Evolutionary conservation across 2,797 vertebrate species (phyloP).

Genomic region (Urosaurus nigricauda): DNA sequence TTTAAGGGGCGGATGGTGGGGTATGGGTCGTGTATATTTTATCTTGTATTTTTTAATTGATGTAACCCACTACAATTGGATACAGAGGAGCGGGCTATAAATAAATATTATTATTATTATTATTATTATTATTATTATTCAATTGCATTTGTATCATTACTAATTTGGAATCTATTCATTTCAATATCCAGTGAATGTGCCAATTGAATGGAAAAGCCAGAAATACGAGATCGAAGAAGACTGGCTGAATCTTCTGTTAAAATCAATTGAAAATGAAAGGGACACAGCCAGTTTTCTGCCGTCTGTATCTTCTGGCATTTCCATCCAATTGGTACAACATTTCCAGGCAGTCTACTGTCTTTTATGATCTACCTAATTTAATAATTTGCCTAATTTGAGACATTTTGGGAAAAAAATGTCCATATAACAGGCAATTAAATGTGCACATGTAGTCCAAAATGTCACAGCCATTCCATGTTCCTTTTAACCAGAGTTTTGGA

Average conservation of each 20-base stretch:
- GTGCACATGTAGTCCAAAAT: neutral
- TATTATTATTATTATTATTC: no score
- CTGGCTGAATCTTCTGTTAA: neutral
- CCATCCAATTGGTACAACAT: neutral
- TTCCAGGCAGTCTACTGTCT: neutral
- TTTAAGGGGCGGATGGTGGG: no score
- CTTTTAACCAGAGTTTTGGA: no score
- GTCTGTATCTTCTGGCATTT: neutral
- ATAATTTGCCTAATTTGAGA: neutral
- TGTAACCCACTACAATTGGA: no score
- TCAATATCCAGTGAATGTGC: neutral
- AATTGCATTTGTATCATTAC: neutral
- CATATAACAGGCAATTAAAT: neutral
- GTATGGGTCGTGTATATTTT: no score
- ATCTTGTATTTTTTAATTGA: no score
- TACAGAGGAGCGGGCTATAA: no score
- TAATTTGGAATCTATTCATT: neutral
- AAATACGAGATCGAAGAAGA: no score
- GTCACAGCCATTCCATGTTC: no score
- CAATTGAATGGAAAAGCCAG: no score
- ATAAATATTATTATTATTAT: no score
- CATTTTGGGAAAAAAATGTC: neutral
- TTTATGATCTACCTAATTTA: neutral
- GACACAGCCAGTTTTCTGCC: neutral
- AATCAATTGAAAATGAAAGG: neutral